Conservation (phyloP, 2,113 vertebrate species). For the Otus sunia region DNA sequence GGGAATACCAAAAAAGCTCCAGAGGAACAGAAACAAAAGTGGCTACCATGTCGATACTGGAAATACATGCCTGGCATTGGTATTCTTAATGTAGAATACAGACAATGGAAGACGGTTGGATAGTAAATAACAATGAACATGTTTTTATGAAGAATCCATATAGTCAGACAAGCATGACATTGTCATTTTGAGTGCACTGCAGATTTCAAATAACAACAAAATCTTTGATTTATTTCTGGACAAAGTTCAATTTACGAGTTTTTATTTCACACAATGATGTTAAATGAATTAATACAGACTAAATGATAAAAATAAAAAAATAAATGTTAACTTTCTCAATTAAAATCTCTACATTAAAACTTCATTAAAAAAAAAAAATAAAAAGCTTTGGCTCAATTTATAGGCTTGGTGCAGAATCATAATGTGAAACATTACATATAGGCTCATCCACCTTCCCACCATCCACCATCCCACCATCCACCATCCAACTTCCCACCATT, state of each 20-base stretch:
- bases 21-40: neutral
- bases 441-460: neutral
- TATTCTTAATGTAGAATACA: neutral
- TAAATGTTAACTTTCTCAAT: neutral
- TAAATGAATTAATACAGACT: neutral
- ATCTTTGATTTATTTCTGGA: neutral
- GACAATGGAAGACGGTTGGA: neutral
- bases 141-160: neutral
- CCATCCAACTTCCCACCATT: too few relatives aligned
- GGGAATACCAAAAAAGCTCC: neutral
- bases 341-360: neutral
- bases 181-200: neutral
- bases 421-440: neutral
- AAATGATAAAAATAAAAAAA: neutral
- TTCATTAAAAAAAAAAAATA: neutral
- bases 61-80: neutral
- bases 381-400: neutral
- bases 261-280: neutral
- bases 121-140: neutral
- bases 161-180: neutral
- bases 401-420: neutral
- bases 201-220: neutral
- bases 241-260: neutral
- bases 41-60: neutral
- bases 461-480: too few relatives aligned